Conservation (phyloP, 2,888 invertebrate genomes). For the Agonopterix alstromeriana region DNA sequence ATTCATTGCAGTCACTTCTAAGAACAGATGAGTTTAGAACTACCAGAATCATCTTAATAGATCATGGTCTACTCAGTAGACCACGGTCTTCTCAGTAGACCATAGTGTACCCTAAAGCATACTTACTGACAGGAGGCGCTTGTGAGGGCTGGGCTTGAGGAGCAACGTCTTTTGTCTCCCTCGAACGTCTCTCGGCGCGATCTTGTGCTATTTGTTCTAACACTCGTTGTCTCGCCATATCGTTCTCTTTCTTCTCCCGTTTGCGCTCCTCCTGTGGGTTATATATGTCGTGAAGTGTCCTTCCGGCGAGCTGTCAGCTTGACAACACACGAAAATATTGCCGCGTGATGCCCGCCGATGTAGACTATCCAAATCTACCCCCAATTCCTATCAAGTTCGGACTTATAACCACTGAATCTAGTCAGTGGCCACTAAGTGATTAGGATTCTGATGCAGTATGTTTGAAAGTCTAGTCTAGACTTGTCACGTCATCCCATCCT, state of each 20-base stretch:
- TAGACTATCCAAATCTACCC: no score
- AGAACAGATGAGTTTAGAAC: no score
- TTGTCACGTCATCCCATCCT: no score
- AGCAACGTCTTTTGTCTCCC: conserved; percentile 22
- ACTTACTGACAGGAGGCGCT: conserved; percentile 24
- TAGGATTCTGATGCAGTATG: no score
- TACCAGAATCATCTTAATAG: no score
- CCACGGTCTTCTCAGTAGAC: no score
- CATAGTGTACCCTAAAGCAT: background rate
- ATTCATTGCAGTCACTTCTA: no score
- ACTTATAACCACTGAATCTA: no score
- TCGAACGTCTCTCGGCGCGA: conserved; percentile 80
- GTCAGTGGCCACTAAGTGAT: no score
- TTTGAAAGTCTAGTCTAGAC: no score
- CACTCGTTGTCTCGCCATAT: conserved; percentile 85
- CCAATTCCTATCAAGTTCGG: conserved; percentile 15
- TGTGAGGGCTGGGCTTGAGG: conserved; percentile 1
- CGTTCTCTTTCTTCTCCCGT: conserved; percentile 85
- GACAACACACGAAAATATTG: conserved; percentile 48
- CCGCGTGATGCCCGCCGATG: conserved; percentile 11
- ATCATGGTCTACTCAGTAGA: no score
- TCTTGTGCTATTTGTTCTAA: conserved; percentile 91
- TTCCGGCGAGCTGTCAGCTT: conserved; percentile 50
- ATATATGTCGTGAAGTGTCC: background rate
- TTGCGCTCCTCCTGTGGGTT: conserved; percentile 79